phyloP scores from a whole-genome alignment of 2,888 invertebrate species.

The Habroteleia sp. region DNA sequence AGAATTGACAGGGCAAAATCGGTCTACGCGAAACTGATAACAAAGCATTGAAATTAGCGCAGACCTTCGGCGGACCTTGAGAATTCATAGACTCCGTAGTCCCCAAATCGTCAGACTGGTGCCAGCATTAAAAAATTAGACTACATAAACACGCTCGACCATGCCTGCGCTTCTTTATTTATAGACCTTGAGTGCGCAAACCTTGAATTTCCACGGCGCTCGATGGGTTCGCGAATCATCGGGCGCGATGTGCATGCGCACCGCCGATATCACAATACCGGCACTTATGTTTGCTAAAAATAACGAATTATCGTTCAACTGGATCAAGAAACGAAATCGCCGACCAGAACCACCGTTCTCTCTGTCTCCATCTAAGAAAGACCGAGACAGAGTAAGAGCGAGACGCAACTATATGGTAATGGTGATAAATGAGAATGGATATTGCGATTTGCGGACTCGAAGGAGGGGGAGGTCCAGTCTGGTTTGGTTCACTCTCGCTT shows the following conservation, averaged over 20 bases:
- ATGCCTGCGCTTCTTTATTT: conserved; percentile 15
- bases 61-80: conserved; percentile 20
- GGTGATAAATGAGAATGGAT: conserved; percentile 29
- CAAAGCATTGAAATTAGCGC: conserved; percentile 8
- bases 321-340: background rate
- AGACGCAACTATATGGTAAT: conserved; percentile 19
- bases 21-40: background rate
- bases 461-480: conserved; percentile 19
- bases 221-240: conserved; percentile 24
- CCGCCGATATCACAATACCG: conserved; percentile 1
- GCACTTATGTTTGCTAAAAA: conserved; percentile 7
- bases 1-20: no score
- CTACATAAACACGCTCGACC: conserved; percentile 29
- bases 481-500: conserved; percentile 43
- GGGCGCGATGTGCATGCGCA: background rate
- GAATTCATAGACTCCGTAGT: conserved; percentile 22
- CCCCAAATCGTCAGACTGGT: conserved; percentile 37
- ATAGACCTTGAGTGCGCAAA: conserved; percentile 27
- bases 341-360: conserved; percentile 3
- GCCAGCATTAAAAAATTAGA: conserved; percentile 43
- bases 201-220: conserved; percentile 38
- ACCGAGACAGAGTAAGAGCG: conserved; percentile 50
- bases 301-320: background rate
- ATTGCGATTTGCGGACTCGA: no score
- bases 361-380: no score